Percentiles rank a stretch among this genome's conserved stretches.
These are phyloP conservation scores for Gymnogyps californianus DNA, from an alignment of 2,113 vertebrate species.

Conservation along the genomic window DNA sequence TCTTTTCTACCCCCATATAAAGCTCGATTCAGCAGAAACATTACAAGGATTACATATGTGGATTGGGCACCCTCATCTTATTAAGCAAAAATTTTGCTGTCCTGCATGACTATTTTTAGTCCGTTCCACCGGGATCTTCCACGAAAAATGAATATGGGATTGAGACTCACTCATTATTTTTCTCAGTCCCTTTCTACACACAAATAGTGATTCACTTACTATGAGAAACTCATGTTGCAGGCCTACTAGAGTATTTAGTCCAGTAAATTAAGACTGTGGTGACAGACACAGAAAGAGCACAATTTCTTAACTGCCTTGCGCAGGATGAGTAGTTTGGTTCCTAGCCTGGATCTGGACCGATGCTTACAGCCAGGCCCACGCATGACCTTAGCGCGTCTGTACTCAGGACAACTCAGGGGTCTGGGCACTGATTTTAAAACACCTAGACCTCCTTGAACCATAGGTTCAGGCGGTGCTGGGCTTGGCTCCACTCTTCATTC, in stretches of 20 bases:
- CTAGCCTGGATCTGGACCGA: not conserved
- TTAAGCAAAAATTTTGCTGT: conserved; percentile 9
- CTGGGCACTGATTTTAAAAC: not conserved
- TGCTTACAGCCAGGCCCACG: not conserved
- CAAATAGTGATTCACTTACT: not conserved
- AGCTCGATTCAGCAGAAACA: conserved; percentile 64
- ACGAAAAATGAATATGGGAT: not conserved
- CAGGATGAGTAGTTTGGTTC: not conserved
- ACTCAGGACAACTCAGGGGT: not conserved
- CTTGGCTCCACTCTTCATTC: not conserved
- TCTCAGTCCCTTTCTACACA: not conserved
- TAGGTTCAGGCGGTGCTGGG: not conserved
- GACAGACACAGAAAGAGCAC: not conserved
- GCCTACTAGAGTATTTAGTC: not conserved
- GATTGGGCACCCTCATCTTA: not conserved
- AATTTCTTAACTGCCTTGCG: not conserved
- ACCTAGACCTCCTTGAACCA: not conserved
- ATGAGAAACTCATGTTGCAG: not conserved
- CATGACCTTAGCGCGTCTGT: not conserved
- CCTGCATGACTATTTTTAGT: not conserved
- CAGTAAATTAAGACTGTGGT: not conserved
- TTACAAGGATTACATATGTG: conserved; percentile 6
- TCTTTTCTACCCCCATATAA: conserved; percentile 59
- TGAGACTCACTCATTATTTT: not conserved
- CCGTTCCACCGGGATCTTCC: not conserved